Conservation (phyloP, 2,888 invertebrate genomes). For the Tinea semifulvella region DNA sequence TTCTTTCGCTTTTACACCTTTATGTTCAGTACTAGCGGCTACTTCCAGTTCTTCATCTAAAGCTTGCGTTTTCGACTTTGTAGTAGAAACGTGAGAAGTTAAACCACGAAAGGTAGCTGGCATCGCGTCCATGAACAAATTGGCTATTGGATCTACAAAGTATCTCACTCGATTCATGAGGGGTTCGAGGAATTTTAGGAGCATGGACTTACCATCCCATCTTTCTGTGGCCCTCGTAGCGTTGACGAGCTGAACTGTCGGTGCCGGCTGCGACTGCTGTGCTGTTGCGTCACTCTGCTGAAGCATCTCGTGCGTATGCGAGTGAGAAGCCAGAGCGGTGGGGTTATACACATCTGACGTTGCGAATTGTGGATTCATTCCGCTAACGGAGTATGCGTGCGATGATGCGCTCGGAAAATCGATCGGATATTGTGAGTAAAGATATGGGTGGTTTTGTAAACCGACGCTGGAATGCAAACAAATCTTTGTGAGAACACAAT, state of each 20-base stretch:
- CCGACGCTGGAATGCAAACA: slow-evolving; percentile 60
- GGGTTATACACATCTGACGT: slow-evolving; percentile 58
- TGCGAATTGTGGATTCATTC: slow-evolving; percentile 58
- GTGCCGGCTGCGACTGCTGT: slow-evolving; percentile 63
- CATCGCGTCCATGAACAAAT: slow-evolving; percentile 47
- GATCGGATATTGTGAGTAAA: slow-evolving; percentile 63
- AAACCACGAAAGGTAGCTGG: slow-evolving; percentile 53
- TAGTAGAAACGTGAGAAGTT: slow-evolving; percentile 44
- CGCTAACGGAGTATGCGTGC: slow-evolving; percentile 62
- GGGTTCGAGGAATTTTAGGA: slow-evolving; percentile 56
- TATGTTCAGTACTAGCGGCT: slow-evolving; percentile 21
- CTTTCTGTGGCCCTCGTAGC: slow-evolving; percentile 54
- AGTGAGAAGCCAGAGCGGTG: slow-evolving; percentile 44
- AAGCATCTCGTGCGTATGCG: slow-evolving; percentile 50
- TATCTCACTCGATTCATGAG: slow-evolving; percentile 43
- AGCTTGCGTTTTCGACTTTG: slow-evolving; percentile 38
- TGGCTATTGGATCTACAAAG: slow-evolving; percentile 49
- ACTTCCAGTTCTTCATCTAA: slow-evolving; percentile 26
- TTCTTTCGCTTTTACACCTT: slow-evolving; percentile 40
- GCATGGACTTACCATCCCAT: slow-evolving; percentile 63
- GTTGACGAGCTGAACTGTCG: slow-evolving; percentile 44
- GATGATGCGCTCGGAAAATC: slow-evolving; percentile 64
- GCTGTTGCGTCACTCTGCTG: slow-evolving; percentile 55
- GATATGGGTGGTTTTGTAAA: slow-evolving; percentile 60
- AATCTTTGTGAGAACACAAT: slow-evolving; percentile 18